phyloP scores from a whole-genome alignment of 2,888 invertebrate genomes.

The Mystacides longicornis region DNA sequence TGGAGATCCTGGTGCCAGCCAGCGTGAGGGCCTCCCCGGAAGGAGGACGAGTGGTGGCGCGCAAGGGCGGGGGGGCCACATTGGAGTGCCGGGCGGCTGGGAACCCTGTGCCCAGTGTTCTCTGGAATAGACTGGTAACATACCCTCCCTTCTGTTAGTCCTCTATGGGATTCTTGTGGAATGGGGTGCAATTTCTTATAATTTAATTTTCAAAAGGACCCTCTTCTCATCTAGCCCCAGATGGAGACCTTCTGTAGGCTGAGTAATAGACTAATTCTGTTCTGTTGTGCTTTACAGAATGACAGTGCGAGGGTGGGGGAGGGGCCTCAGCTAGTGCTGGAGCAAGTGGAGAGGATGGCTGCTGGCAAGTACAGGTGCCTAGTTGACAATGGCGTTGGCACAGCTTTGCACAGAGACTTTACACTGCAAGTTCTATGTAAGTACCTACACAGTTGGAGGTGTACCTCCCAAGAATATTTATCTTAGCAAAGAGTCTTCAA shows the following conservation, averaged over 20 bases:
- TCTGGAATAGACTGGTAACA: slow-evolving; percentile 60
- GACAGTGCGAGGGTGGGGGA: slow-evolving; percentile 46
- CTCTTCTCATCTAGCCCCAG: neutral
- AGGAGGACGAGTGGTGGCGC: slow-evolving; percentile 56
- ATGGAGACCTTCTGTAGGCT: neutral
- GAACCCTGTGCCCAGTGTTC: slow-evolving; percentile 63
- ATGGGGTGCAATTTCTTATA: neutral
- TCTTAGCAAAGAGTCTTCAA: too few species aligned
- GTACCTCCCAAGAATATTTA: too few species aligned
- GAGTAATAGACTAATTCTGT: neutral
- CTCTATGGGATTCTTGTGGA: neutral
- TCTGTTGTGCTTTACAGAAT: slow-evolving; percentile 33
- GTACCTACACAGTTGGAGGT: neutral
- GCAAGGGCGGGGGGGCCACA: slow-evolving; percentile 60
- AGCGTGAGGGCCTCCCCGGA: slow-evolving; percentile 60
- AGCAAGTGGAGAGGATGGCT: slow-evolving; percentile 54
- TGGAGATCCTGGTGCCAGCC: slow-evolving; percentile 64
- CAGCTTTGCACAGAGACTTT: slow-evolving; percentile 58
- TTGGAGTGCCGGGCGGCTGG: slow-evolving; percentile 64
- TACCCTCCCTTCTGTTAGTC: neutral
- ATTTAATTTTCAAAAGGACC: neutral
- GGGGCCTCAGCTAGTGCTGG: slow-evolving; percentile 56
- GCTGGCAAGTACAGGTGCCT: slow-evolving; percentile 61
- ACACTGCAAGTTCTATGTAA: slow-evolving; percentile 59
- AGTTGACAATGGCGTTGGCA: slow-evolving; percentile 61